Base-by-base conservation (phyloP, 2,888 invertebrate genomes). In the Sinotaia quadrata region DNA sequence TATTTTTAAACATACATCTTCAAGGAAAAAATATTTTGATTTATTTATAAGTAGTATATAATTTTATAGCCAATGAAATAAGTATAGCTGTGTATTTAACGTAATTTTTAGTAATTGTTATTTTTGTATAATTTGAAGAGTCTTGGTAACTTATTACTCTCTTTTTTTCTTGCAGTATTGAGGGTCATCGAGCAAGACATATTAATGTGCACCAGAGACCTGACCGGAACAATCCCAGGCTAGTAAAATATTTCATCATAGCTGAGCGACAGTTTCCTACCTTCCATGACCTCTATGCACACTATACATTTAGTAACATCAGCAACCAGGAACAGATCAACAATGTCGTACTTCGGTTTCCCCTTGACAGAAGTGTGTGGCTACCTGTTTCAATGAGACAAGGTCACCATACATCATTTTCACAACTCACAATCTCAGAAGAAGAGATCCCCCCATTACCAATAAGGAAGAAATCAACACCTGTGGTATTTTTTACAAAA, bases 251-350 rank as follows among this genome's bases (percentile, higher is more conserved):
- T 37, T 67, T 33, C 49, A 59, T 70, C 31, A 66, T 70, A 24
- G 54, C 44, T 18, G 65, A 70, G 24, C 54, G 65, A 1, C 10
- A 21, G 8, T 71, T 71, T 49, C 18, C 15, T 15, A 27, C 63
- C n/a, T 71, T 71, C 59, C 58, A 37, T n/a, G 63, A 58, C 31
- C 63, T 71, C n/a, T 59, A 58, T 33, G 15, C n/a, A 31, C 65
- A 67, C 47, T 71, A 71, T 58, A 49, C 58, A 8, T 15, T 36
- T 21, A 62, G 68, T 49, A 37, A 51, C 47, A 71, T 71, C 36
- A 49, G 63, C 44, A 71, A 71, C 37, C 27, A 63, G 63, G 71
- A 71, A 34, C 56, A 59, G 41, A 62, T 71, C 33, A 59, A 62
- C 31, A 71, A 71, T 47, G 71, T 71, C 7, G 31, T 44, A 12